A percentile compares a stretch with the other conserved stretches of the same genome.
Conservation (phyloP, 1,140 invertebrate species). For the Neotoxoptera formosana region DNA sequence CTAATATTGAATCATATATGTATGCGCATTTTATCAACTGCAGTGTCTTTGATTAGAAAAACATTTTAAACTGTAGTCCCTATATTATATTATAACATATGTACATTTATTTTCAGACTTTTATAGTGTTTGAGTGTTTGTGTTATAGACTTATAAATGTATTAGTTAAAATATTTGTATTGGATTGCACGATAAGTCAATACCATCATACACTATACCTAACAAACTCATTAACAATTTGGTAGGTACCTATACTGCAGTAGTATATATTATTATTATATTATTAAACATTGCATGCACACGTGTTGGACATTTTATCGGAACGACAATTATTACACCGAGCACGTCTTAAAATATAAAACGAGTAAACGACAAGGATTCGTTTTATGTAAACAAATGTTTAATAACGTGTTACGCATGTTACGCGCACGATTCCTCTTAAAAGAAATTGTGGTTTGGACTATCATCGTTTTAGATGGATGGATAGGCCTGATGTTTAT, state of each 20-base stretch:
- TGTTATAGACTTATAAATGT: background rate
- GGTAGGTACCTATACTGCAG: too few species aligned
- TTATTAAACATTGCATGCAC: background rate
- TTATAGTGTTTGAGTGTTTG: background rate
- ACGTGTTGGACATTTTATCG: background rate
- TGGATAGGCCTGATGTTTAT: background rate
- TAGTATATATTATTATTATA: background rate
- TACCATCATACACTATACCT: background rate
- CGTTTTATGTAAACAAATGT: constrained; percentile 18
- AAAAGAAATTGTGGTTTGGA: background rate
- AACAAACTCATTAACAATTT: background rate
- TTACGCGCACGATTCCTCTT: background rate
- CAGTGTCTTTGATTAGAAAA: background rate
- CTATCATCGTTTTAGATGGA: background rate
- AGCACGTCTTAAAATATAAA: background rate
- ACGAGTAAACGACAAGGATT: background rate
- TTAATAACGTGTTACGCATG: background rate
- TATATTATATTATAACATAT: too few species aligned
- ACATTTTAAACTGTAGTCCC: background rate
- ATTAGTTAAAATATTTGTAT: background rate
- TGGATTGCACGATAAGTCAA: background rate
- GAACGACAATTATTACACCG: background rate
- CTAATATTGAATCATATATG: too few species aligned
- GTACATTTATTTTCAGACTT: background rate
- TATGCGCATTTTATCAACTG: background rate